Conservation (phyloP, 2,797 vertebrate genomes). For the Peromyscus aztecus region DNA sequence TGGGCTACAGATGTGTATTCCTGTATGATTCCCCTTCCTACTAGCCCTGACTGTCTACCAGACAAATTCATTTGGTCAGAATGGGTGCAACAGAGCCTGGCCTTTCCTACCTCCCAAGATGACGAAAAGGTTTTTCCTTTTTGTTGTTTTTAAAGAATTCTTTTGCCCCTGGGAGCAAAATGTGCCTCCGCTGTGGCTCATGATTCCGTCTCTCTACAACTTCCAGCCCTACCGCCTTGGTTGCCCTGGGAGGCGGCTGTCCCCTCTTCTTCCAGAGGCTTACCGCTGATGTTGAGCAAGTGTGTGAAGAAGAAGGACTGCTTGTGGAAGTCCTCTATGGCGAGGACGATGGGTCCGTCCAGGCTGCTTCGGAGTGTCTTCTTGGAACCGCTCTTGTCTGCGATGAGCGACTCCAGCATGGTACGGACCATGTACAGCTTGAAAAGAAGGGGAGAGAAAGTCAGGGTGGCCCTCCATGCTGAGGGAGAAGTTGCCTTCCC, state of each 20-base stretch:
- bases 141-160: neutral
- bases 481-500: neutral
- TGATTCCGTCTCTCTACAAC: neutral
- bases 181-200: neutral
- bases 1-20: rapidly evolving
- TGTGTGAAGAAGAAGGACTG: slow-evolving; percentile 99
- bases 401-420: slow-evolving; percentile 98
- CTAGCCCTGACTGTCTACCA: neutral
- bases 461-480: neutral
- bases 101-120: neutral
- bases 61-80: neutral
- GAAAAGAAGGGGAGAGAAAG: slow-evolving; percentile 55
- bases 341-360: slow-evolving; percentile 97
- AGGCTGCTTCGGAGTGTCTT: slow-evolving; percentile 98
- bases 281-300: slow-evolving; percentile 98
- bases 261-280: neutral
- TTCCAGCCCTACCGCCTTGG: neutral
- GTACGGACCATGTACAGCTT: slow-evolving; percentile 99
- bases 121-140: neutral
- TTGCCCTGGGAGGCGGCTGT: rapidly evolving
- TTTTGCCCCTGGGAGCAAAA: neutral
- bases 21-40: neutral
- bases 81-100: neutral
- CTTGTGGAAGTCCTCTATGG: slow-evolving; percentile 99
- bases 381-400: slow-evolving; percentile 99